Conservation (phyloP, 2,888 invertebrate genomes). For the Ectemnius lituratus region DNA sequence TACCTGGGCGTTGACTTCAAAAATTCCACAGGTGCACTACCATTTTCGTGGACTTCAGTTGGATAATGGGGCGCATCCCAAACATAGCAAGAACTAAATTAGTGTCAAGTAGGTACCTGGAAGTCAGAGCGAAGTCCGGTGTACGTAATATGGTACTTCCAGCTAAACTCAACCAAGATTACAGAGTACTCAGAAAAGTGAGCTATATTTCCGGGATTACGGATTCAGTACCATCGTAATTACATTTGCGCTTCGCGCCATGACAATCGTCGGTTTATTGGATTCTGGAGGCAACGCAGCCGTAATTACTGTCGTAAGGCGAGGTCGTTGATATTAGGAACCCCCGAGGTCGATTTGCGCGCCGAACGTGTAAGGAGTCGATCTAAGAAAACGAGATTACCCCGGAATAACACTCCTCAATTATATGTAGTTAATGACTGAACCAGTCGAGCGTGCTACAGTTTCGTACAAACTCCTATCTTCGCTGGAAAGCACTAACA, state of each 20-base stretch:
- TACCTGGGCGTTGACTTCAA: neutral
- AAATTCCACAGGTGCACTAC: too few species aligned
- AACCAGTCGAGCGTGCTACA: neutral
- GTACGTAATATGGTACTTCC: too few species aligned
- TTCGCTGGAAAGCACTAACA: too few species aligned
- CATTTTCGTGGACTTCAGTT: too few species aligned
- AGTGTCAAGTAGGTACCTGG: too few species aligned
- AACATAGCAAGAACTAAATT: too few species aligned
- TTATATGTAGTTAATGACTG: neutral
- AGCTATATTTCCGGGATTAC: neutral
- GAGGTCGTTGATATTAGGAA: constrained; percentile 9
- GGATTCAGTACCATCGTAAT: constrained; percentile 33
- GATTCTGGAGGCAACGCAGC: constrained; percentile 1
- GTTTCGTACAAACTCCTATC: neutral
- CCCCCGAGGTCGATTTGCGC: neutral
- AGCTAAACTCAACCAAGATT: too few species aligned
- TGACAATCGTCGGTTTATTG: constrained; percentile 29
- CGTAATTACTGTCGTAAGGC: constrained; percentile 23
- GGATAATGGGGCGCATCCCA: too few species aligned
- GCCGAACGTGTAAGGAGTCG: neutral
- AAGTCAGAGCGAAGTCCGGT: too few species aligned
- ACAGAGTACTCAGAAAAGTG: too few species aligned
- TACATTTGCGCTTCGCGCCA: constrained; percentile 29
- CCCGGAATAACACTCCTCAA: too few species aligned
- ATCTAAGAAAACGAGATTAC: neutral